A percentile compares a stretch with the other conserved stretches of the same genome.
These are phyloP conservation scores for Mechanitis mazaeus DNA, from an alignment of 2,888 invertebrate species.

Conservation along the genomic window DNA sequence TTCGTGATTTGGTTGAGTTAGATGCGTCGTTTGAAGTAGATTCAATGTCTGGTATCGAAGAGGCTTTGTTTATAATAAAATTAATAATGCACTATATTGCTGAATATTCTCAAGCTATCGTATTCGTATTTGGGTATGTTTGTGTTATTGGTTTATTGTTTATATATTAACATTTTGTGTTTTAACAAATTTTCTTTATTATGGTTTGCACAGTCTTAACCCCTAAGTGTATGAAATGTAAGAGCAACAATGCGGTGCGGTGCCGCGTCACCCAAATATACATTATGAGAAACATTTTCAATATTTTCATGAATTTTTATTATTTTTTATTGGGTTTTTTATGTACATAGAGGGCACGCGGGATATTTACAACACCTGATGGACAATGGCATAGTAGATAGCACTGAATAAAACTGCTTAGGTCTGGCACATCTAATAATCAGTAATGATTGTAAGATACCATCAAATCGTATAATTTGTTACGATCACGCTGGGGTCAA, in stretches of 20 bases:
- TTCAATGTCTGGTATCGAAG: conserved; percentile 1
- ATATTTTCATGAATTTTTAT: conserved; percentile 8
- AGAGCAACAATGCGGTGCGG: conserved; percentile 30
- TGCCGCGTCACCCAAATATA: conserved; percentile 21
- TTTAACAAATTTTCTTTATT: conserved; percentile 19
- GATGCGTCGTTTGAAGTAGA: conserved; percentile 17
- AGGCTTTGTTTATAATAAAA: conserved; percentile 66
- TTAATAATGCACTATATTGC: conserved; percentile 51
- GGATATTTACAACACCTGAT: conserved; percentile 27
- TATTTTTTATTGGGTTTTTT: conserved; percentile 12
- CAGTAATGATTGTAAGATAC: conserved; percentile 19
- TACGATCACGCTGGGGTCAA: conserved; percentile 20
- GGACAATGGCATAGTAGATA: conserved; percentile 32
- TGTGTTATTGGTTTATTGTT: conserved; percentile 43
- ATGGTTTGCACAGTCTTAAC: conserved; percentile 29
- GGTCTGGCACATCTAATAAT: conserved; percentile 24
- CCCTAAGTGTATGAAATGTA: conserved; percentile 25
- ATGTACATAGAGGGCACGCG: conserved; percentile 30
- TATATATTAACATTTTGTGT: conserved; percentile 34
- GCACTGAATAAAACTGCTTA: conserved; percentile 32
- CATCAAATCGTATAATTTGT: no score
- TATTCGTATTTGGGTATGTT: conserved; percentile 50
- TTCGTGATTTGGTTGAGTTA: no score
- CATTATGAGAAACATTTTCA: background rate
- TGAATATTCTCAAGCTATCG: conserved; percentile 59